These are phyloP conservation scores for Bettongia penicillata DNA, from an alignment of 2,113 vertebrate species.

Conservation along the genomic window DNA sequence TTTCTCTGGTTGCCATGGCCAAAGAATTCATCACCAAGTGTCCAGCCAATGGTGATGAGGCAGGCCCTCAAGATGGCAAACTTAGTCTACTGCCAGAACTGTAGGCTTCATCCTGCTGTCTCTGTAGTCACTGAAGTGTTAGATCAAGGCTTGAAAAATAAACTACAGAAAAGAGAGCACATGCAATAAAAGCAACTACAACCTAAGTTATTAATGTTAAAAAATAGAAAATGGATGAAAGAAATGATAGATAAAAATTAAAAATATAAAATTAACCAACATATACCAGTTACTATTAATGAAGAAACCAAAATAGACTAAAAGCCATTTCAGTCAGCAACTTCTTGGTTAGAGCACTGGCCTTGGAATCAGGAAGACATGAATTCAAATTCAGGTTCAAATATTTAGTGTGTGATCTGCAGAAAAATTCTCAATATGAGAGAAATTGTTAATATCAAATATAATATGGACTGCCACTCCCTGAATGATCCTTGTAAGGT, in stretches of 20 bases:
- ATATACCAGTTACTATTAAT: not conserved
- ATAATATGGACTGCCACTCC: no score
- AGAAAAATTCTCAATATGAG: not conserved
- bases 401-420: not conserved
- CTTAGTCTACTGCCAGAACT: not conserved
- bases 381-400: not conserved
- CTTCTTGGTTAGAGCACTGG: not conserved
- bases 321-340: not conserved
- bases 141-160: not conserved
- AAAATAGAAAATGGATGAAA: not conserved
- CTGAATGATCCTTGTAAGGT: no score
- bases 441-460: no score
- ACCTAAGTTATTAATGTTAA: not conserved
- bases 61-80: not conserved
- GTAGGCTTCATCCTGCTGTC: not conserved
- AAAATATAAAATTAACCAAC: not conserved
- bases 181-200: not conserved
- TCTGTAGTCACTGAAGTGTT: not conserved
- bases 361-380: not conserved
- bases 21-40: constrained; percentile 4
- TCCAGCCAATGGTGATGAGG: not conserved
- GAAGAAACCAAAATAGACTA: not conserved
- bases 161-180: not conserved
- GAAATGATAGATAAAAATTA: not conserved
- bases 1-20: not conserved